Percentiles rank a stretch among this genome's conserved stretches.
Evolutionary conservation across 2,888 invertebrate species (phyloP).

Genomic region (Eucera pruinosa): DNA sequence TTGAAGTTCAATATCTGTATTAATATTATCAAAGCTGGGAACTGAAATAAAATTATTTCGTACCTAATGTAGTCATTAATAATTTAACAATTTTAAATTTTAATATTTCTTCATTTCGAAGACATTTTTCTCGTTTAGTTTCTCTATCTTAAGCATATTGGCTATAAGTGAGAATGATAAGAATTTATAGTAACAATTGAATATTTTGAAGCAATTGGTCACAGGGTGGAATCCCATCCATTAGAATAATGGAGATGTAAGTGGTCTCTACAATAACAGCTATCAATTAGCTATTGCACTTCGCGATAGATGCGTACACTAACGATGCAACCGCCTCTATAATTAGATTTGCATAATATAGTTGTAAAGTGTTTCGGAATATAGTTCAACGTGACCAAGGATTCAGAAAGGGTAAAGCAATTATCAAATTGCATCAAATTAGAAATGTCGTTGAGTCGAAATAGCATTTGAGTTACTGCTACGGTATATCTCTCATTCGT

Average conservation of each 20-base stretch:
- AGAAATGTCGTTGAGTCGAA: background rate
- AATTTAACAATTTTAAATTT: too few species aligned
- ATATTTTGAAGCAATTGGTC: too few species aligned
- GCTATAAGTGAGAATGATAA: background rate
- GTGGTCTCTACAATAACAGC: background rate
- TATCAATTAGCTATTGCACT: conserved; percentile 7
- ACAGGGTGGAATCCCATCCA: background rate
- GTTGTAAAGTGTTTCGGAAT: conserved; percentile 10
- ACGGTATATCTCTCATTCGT: background rate
- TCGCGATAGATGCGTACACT: conserved; percentile 13
- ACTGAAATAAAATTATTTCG: too few species aligned
- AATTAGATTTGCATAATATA: conserved; percentile 21
- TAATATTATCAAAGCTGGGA: too few species aligned
- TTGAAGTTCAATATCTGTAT: too few species aligned
- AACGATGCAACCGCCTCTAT: conserved; percentile 15
- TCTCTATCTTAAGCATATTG: too few species aligned
- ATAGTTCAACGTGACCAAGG: background rate
- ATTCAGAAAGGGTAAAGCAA: background rate
- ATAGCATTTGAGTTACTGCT: conserved; percentile 2
- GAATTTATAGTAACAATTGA: background rate
- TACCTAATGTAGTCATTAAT: too few species aligned
- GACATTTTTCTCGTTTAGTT: too few species aligned
- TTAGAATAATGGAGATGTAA: background rate
- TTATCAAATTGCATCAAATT: background rate
- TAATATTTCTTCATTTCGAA: too few species aligned